phyloP scores from a whole-genome alignment of 2,797 vertebrate species.

The Sebastolobus alascanus region DNA sequence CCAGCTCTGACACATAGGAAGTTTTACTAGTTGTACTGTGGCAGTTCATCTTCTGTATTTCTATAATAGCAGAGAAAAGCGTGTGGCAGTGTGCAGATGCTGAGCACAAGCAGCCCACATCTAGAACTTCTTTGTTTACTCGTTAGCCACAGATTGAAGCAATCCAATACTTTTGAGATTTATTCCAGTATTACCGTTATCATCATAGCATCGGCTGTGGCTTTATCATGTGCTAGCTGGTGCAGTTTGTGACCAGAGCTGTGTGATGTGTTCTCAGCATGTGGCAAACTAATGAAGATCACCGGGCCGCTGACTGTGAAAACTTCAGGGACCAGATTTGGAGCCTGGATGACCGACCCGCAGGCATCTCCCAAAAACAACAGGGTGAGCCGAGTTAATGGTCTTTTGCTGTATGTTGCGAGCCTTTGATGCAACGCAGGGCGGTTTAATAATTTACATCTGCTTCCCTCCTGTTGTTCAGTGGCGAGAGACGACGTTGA shows the following conservation, averaged over 20 bases:
- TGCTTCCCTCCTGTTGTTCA: constrained; percentile 24
- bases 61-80: background rate
- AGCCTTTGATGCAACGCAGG: constrained; percentile 29
- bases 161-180: constrained; percentile 42
- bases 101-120: constrained; percentile 8
- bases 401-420: background rate
- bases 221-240: constrained; percentile 28
- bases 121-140: background rate
- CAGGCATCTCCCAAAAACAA: constrained; percentile 92
- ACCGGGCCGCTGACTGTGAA: constrained; percentile 95
- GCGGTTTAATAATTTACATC: constrained; percentile 33
- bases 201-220: constrained; percentile 56
- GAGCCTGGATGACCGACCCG: constrained; percentile 99
- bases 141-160: constrained; percentile 22
- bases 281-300: constrained; percentile 99
- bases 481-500: constrained; percentile 9
- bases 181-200: constrained; percentile 23
- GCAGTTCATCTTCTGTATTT: constrained; percentile 6
- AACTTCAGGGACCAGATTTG: constrained; percentile 97
- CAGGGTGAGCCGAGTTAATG: constrained; percentile 84
- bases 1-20: constrained; percentile 10
- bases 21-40: background rate
- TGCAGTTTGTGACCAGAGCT: constrained; percentile 32
- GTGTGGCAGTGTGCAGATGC: constrained; percentile 5
- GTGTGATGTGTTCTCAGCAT: constrained; percentile 88